These are phyloP conservation scores for Eulemur rubriventer DNA, from an alignment of 2,797 vertebrate genomes.

Conservation along the genomic window DNA sequence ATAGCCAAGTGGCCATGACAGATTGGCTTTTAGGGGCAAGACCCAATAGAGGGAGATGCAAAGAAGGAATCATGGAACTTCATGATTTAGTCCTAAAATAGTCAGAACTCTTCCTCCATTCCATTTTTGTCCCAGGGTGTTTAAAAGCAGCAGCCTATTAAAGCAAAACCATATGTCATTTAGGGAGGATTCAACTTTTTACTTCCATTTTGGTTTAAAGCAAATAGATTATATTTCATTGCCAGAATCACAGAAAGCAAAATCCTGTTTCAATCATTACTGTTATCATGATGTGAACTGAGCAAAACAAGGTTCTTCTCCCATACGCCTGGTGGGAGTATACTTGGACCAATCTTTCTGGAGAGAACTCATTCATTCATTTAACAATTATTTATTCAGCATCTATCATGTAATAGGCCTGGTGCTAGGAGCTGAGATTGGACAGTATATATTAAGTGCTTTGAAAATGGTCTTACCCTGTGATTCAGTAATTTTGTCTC, in stretches of 20 bases:
- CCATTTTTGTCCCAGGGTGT: background rate
- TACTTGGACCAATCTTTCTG: background rate
- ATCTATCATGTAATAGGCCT: background rate
- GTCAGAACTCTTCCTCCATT: background rate
- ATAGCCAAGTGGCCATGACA: background rate
- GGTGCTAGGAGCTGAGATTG: background rate
- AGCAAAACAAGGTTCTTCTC: background rate
- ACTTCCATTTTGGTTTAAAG: background rate
- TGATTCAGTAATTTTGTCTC: background rate
- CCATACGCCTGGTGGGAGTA: background rate
- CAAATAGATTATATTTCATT: slow-evolving; percentile 13
- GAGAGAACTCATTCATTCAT: background rate
- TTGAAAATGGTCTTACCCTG: slow-evolving; percentile 28
- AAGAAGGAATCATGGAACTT: background rate
- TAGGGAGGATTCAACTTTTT: background rate
- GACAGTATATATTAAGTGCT: background rate
- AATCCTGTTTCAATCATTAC: slow-evolving; percentile 29
- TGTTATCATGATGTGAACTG: background rate
- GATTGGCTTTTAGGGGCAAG: background rate
- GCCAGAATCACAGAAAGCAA: slow-evolving; percentile 36
- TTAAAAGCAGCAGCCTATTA: slow-evolving; percentile 40
- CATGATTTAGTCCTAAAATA: slow-evolving; percentile 17
- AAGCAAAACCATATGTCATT: background rate
- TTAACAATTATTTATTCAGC: background rate
- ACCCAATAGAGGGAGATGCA: background rate